Base-by-base conservation (phyloP, 2,797 vertebrate genomes). In the Bovichtus diacanthus region DNA sequence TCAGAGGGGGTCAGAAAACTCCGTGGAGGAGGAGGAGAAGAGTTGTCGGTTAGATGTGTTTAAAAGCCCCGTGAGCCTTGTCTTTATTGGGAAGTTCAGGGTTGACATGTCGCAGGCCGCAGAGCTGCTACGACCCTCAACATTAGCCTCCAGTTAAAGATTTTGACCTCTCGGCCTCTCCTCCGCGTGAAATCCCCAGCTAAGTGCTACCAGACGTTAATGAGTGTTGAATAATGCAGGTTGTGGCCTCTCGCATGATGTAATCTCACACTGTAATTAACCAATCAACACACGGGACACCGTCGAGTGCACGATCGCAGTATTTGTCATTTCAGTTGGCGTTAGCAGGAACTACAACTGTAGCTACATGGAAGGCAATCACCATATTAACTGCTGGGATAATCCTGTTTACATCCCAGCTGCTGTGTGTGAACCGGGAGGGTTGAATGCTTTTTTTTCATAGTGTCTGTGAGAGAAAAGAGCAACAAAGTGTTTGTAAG, bases 121-220 rank as follows among this genome's bases (percentile, higher is more conserved):
- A 27, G 49, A 51, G 46, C 23, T 36, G 23, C 50, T 27, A 5
- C 6, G 6, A 75, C 41, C 53, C 16, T n/a, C 64, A 51, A 36
- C 41, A 46, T 74, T 31, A 71, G 60, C 39, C 21, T 18, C 59
- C 2, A 51, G 15, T n/a, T 50, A 39, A 60, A 39, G 27, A 53
- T 9, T 41, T 25, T 43, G 29, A 54, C 54, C 47, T 63, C 5
- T 70, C 19, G 18, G 9, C 18, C 18, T 51, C 44, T 38, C 15
- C 43, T 64, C 66, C 49, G 9, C 9, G n/a, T 54, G 41, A 76
- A 81, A 81, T 54, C 23, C 69, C 58, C 49, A 66, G 60, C 46
- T 70, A 56, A 77, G 49, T 50, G 46, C 31, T 43, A 15, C 18
- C 55, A 77, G 47, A 70, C 4, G 2, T 29, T 70, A 66, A 64